phyloP scores from a whole-genome alignment of 35 echinoderm and acorn worm species.

The Ptychodera flava region DNA sequence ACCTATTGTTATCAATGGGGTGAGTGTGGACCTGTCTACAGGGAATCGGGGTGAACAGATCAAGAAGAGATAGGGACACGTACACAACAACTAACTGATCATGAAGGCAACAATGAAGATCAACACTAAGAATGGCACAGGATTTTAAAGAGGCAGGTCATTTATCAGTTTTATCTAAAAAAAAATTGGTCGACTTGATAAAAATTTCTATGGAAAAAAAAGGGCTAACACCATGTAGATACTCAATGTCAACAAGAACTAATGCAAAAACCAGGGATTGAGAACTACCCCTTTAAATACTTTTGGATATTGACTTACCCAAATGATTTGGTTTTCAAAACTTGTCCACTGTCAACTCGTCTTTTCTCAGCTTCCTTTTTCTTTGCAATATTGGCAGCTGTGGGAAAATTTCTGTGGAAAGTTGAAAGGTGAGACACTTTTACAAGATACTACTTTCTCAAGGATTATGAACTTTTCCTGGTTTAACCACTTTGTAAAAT shows the following conservation, averaged over 20 bases:
- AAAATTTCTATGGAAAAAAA: neutral
- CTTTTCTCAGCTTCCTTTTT: neutral
- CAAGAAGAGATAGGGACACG: too few species aligned
- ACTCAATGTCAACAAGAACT: neutral
- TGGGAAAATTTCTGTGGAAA: slow-evolving; percentile 33
- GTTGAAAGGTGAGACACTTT: neutral
- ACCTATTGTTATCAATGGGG: too few species aligned
- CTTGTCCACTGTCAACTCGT: slow-evolving; percentile 20
- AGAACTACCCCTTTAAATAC: neutral
- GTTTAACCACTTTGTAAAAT: neutral
- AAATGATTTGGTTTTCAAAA: slow-evolving; percentile 41
- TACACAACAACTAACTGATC: too few species aligned
- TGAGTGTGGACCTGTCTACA: too few species aligned
- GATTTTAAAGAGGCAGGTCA: too few species aligned
- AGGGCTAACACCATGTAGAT: neutral
- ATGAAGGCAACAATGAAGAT: too few species aligned
- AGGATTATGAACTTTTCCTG: neutral
- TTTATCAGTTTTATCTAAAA: too few species aligned
- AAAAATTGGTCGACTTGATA: neutral
- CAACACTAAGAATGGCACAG: too few species aligned
- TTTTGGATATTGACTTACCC: slow-evolving; percentile 27
- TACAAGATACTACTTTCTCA: neutral
- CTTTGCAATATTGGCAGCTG: slow-evolving; percentile 38
- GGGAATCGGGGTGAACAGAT: too few species aligned
- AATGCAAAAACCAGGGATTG: neutral